Evolutionary conservation across 1,140 invertebrate genomes (phyloP), one percentile per base, ranked within the genome.

Genomic region (Microplitis mediator): DNA sequence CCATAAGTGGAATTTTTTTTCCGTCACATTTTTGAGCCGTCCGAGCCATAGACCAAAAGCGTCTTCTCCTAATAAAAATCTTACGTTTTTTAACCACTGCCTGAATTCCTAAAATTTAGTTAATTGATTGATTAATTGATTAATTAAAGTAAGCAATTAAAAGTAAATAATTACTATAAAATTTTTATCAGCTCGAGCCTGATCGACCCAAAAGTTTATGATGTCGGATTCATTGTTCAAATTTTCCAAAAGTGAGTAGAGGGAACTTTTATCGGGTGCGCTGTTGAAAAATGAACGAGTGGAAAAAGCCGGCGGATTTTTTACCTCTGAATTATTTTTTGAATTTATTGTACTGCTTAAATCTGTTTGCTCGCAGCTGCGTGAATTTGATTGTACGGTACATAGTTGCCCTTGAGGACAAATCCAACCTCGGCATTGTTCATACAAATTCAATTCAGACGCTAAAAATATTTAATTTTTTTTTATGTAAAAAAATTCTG

Each of bases 371-470:
- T 5, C 39, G 39, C 39, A 45, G 77, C 51, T 14, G 13, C 62
- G 31, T 75, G 13, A 11, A 73, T 58, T 32, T 73, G 56, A 5
- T n/a, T 54, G 14, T 4, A 76, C 73, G 5, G 6, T 11, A 50
- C 83, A 85, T 16, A 72, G 75, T n/a, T 80, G 76, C 63, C 31
- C 54, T 13, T 11, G 51, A 8, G 83, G 83, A 8, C 83, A 85
- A n/a, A 85, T 72, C 83, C 83, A 85, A 32, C 83, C 83, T 4
- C 67, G 69, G 63, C 82, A 85, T 16, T 78, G 71, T 6, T 78
- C 77, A 54, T 68, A 72, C 4, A 13, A 54, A 14, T 50, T 36
- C 2, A 58, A 11, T 60, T 80, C 69, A 4, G 75, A 32, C 8
- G 70, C 77, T 79, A 32, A 52, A 50, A n/a, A n/a, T n/a, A n/a